A percentile compares a stretch with the other conserved stretches of the same genome.
Conservation (phyloP, 2,113 vertebrate genomes). For the Cavia porcellus region DNA sequence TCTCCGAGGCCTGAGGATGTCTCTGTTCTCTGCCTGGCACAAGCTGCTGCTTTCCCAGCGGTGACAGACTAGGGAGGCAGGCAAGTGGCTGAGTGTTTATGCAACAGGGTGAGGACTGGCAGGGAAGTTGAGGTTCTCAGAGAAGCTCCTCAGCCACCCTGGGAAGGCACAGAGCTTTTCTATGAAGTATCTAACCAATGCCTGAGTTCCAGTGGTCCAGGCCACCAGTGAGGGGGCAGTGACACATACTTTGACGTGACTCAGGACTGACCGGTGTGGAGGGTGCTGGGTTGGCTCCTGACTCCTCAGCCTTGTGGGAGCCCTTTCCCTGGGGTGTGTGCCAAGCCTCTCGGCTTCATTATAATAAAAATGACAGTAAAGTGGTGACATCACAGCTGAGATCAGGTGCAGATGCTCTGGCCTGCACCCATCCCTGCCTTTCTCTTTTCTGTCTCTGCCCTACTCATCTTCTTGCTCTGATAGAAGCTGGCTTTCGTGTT, state of each 20-base stretch:
- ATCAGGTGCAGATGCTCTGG: not conserved
- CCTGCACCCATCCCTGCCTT: too few relatives aligned
- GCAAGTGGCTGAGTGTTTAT: too few relatives aligned
- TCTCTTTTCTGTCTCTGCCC: not conserved
- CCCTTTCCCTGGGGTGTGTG: not conserved
- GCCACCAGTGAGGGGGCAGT: not conserved
- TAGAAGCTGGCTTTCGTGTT: not conserved
- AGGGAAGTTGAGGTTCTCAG: not conserved
- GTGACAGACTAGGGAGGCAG: not conserved
- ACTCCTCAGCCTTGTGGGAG: not conserved
- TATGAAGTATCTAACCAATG: not conserved
- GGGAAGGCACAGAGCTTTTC: not conserved
- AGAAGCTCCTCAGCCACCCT: not conserved
- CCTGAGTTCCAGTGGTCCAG: not conserved
- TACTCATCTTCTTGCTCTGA: not conserved
- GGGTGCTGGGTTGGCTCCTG: not conserved
- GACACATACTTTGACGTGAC: accelerated
- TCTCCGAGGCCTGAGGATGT: accelerated
- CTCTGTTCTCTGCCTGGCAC: not conserved
- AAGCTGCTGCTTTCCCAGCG: not conserved
- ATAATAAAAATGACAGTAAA: not conserved
- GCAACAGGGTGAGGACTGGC: not conserved
- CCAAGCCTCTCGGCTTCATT: not conserved
- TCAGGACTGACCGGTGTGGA: not conserved
- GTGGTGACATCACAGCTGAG: not conserved